Conservation (phyloP, 2,888 invertebrate genomes). For the Drosophila putrida region DNA sequence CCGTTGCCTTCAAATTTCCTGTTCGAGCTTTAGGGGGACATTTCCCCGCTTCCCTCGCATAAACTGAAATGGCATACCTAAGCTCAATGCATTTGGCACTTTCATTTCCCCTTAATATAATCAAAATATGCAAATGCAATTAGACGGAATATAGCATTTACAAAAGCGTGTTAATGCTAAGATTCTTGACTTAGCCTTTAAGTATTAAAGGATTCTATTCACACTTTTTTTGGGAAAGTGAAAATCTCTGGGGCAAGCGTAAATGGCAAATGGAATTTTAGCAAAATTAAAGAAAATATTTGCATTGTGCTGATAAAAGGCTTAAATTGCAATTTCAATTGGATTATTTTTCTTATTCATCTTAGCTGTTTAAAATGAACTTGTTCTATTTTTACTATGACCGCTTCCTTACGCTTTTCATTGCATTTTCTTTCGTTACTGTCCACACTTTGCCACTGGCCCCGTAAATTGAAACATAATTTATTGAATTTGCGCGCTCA, state of each 20-base stretch:
- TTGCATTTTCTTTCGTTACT: slow-evolving; percentile 22
- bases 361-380: slow-evolving; percentile 1
- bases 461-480: slow-evolving; percentile 59
- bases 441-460: slow-evolving; percentile 6
- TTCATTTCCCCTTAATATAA: slow-evolving; percentile 70
- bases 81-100: slow-evolving; percentile 69
- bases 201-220: slow-evolving; percentile 19
- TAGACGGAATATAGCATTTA: slow-evolving; percentile 55
- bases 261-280: slow-evolving; percentile 9
- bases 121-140: slow-evolving; percentile 80
- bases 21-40: slow-evolving; percentile 16
- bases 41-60: not conserved
- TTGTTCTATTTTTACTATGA: not conserved
- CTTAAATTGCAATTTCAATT: slow-evolving; percentile 27
- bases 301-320: slow-evolving; percentile 14
- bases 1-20: slow-evolving; percentile 59
- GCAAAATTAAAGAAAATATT: slow-evolving; percentile 33
- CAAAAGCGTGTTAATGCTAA: slow-evolving; percentile 49
- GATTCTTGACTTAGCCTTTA: slow-evolving; percentile 33
- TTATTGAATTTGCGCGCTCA: slow-evolving; percentile 70
- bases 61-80: slow-evolving; percentile 2
- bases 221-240: slow-evolving; percentile 8
- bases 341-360: slow-evolving; percentile 10
- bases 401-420: not conserved
- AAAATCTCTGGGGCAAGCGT: slow-evolving; percentile 2